Conservation (phyloP, 2,888 invertebrate genomes). For the Cyrtodaria siliqua region DNA sequence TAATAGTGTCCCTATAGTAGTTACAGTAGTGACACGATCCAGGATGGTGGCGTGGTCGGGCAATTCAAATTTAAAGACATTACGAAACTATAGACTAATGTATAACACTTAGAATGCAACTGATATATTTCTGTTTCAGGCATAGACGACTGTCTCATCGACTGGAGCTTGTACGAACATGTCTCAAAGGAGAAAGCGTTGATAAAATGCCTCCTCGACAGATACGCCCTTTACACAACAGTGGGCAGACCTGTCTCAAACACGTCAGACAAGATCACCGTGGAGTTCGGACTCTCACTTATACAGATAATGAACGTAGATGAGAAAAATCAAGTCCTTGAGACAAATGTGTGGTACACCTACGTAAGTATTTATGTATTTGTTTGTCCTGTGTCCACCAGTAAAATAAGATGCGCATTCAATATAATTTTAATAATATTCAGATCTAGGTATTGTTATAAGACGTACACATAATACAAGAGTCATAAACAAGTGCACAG, state of each 20-base stretch:
- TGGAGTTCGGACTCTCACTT: slow-evolving; percentile 77
- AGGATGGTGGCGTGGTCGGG: no score
- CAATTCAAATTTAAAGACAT: no score
- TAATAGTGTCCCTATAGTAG: no score
- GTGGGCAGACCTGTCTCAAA: slow-evolving; percentile 79
- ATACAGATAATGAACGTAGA: slow-evolving; percentile 81
- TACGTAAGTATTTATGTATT: slow-evolving; percentile 78
- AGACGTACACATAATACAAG: no score
- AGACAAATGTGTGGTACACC: slow-evolving; percentile 79
- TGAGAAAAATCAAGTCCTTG: slow-evolving; percentile 80
- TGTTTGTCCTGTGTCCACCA: no score
- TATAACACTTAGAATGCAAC: no score
- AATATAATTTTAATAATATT: no score
- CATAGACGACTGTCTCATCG: slow-evolving; percentile 49
- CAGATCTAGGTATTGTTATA: no score
- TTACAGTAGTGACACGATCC: no score
- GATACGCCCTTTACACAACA: slow-evolving; percentile 74
- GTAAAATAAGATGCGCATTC: no score
- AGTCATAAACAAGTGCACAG: no score
- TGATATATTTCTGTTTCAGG: slow-evolving; percentile 23
- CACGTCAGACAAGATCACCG: slow-evolving; percentile 74
- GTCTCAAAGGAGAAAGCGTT: slow-evolving; percentile 83
- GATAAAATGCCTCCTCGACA: slow-evolving; percentile 80
- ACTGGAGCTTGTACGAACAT: slow-evolving; percentile 52
- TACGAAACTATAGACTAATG: no score